A percentile compares a stretch with the other conserved stretches of the same genome.
These are phyloP conservation scores for Eretmochelys imbricata DNA, from an alignment of 2,113 vertebrate genomes.

Conservation along the genomic window DNA sequence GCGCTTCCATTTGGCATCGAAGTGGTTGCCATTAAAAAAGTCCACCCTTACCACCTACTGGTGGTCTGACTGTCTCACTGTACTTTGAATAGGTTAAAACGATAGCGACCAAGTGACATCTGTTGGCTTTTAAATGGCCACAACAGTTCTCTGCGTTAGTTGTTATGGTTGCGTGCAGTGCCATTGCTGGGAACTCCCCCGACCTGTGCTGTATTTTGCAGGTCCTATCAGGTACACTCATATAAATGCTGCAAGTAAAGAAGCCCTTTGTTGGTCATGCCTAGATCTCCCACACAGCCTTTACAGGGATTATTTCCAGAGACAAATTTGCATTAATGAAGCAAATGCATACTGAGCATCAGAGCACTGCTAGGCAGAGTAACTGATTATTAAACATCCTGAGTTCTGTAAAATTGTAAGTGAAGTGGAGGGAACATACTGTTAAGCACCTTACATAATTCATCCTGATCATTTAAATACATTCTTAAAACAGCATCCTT, in stretches of 20 bases:
- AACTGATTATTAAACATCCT: conserved; percentile 7
- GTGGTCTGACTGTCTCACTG: not conserved
- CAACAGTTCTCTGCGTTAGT: not conserved
- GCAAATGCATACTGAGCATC: not conserved
- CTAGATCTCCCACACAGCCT: not conserved
- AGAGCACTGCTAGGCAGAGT: not conserved
- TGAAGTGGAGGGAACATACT: conserved; percentile 38
- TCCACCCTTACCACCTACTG: not conserved
- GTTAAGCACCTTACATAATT: conserved; percentile 52
- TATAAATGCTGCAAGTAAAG: not conserved
- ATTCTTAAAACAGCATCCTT: conserved; percentile 60
- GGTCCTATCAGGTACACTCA: not conserved
- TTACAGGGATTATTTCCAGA: not conserved
- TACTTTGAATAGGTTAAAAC: not conserved
- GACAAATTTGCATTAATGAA: not conserved
- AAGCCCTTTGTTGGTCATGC: not conserved
- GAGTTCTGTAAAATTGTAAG: conserved; percentile 8
- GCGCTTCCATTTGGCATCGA: not conserved
- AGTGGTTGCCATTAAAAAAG: not conserved
- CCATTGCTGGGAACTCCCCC: not conserved
- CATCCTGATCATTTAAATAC: conserved; percentile 43
- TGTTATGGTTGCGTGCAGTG: not conserved
- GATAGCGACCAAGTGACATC: not conserved
- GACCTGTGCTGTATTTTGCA: not conserved
- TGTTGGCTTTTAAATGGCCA: not conserved